Evolutionary conservation across 1,140 invertebrate genomes (phyloP), one percentile per base, ranked within the genome.

Genomic region (Drosophila leontia): DNA sequence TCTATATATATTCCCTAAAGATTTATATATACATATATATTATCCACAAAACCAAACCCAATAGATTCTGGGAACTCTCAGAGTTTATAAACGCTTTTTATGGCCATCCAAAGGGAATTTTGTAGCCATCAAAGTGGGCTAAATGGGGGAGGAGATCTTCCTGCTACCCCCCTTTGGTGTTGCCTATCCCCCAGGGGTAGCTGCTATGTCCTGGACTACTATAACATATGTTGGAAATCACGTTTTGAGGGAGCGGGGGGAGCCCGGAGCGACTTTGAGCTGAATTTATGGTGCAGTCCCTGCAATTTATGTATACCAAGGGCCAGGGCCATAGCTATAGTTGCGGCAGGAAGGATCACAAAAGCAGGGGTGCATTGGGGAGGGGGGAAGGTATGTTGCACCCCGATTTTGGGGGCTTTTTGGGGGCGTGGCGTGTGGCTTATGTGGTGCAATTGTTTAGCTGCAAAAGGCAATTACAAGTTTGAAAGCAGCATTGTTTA

Each of bases 181-280:
- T 53, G 12, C 50, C 42, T 6, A 0, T 17, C 51, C 51, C 34
- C 13, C 1, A 0, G 35, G 53, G 13, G 19, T 8, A n/a, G 13
- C 3, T 35, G 1, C 35, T 23, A 55, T 32, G 13, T 37, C 51
- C 15, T 42, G 34, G 34, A 11, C 41, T 44, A 42, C 23, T 29
- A 13, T 76, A 67, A 65, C 75, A 87, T 86, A 87, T 86, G 83
- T 76, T 82, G 29, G 60, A 71, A 82, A 83, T 83, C 65, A 68
- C 58, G 68, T 51, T 72, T 35, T 34, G 32, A 6, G 26, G 26
- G 7, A 32, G 19, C 57, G 15, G 35, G 56, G 48, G 48, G 1
- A 5, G 26, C 9, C 1, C 7, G 12, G 0, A 35, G 7, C 19
- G 19, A 32, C 60, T 45, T 45, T 39, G 23, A 57, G 32, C 63